Conservation (phyloP, 92 coral and sea anemone genomes). For the Zoanthus gigantus region DNA sequence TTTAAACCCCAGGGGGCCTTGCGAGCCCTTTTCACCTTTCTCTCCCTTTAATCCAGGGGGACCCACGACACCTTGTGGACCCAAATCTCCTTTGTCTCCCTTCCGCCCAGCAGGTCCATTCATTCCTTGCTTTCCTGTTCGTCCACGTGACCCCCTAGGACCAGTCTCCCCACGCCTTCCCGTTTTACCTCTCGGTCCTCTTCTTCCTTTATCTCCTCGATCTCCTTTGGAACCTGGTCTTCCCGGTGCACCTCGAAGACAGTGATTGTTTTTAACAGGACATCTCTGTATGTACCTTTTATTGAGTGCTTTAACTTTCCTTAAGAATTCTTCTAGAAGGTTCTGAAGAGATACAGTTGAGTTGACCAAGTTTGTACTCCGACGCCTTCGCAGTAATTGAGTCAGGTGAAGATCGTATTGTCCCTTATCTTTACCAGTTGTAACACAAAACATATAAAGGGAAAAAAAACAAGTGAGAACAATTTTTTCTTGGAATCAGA, state of each 20-base stretch:
- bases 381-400: neutral
- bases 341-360: conserved; percentile 12
- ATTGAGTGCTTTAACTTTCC: neutral
- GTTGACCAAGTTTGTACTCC: neutral
- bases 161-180: conserved; percentile 13
- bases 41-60: neutral
- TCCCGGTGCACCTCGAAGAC: conserved; percentile 25
- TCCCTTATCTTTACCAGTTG: neutral
- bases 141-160: conserved; percentile 6
- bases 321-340: neutral
- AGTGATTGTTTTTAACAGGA: neutral
- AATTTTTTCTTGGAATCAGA: too few relatives aligned
- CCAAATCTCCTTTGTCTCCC: conserved; percentile 13
- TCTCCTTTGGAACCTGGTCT: conserved; percentile 25
- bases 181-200: conserved; percentile 15
- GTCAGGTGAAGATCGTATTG: neutral
- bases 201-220: neutral
- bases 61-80: neutral
- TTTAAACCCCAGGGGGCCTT: neutral
- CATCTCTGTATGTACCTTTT: neutral
- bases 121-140: conserved; percentile 11
- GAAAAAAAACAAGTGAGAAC: neutral
- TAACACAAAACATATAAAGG: neutral
- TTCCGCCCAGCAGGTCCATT: neutral
- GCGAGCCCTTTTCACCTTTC: conserved; percentile 17